These are phyloP conservation scores for Megaceryle torquata DNA, from an alignment of 2,113 vertebrate species.

Conservation along the genomic window DNA sequence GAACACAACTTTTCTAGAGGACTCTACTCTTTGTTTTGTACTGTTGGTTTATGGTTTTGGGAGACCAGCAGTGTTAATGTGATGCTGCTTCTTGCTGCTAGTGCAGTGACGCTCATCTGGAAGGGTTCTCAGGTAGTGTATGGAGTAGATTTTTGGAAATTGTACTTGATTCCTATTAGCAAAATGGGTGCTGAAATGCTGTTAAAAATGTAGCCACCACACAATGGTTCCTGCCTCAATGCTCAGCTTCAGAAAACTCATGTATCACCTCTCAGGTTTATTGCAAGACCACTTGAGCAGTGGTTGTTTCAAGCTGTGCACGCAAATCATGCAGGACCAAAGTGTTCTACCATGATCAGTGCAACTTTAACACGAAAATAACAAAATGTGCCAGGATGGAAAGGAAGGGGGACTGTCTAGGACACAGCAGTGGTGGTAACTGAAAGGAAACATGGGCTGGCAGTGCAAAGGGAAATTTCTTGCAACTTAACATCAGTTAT, in stretches of 20 bases:
- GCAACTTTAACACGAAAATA: not conserved
- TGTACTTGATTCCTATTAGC: not conserved
- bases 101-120: not conserved
- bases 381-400: not conserved
- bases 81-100: not conserved
- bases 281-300: not conserved
- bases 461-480: not conserved
- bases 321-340: not conserved
- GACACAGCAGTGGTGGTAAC: not conserved
- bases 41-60: not conserved
- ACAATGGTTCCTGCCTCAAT: not conserved
- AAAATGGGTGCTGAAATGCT: not conserved
- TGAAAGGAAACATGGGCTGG: not conserved
- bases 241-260: not conserved
- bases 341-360: fast-evolving
- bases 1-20: not conserved
- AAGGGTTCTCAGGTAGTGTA: not conserved
- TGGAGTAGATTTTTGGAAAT: not conserved
- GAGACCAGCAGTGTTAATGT: not conserved
- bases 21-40: not conserved
- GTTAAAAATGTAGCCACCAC: not conserved
- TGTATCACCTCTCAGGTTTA: not conserved
- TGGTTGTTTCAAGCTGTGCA: not conserved
- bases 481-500: not conserved
- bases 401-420: not conserved